phyloP scores from a whole-genome alignment of 2,113 vertebrate species.

The Muntiacus muntjak region DNA sequence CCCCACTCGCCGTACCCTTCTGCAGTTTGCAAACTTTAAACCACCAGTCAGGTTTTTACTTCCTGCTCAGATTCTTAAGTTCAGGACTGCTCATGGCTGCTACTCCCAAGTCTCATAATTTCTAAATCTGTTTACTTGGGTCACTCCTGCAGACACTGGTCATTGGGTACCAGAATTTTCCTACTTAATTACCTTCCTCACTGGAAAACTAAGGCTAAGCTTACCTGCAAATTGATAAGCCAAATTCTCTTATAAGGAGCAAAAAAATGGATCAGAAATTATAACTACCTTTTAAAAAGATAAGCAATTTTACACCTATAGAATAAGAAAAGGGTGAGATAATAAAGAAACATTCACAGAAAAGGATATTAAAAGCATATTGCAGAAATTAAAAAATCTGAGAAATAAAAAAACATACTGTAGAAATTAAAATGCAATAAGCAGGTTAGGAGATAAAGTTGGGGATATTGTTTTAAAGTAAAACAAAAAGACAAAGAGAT shows the following conservation, averaged over 20 bases:
- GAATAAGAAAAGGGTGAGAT: not conserved
- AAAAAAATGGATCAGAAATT: not conserved
- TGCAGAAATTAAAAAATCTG: not conserved
- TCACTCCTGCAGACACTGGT: not conserved
- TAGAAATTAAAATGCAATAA: not conserved
- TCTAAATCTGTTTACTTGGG: not conserved
- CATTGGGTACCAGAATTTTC: not conserved
- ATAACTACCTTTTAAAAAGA: not conserved
- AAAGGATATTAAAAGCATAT: not conserved
- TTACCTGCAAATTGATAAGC: not conserved
- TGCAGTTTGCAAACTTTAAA: not conserved
- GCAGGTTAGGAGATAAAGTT: not conserved
- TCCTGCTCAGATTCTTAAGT: constrained; percentile 27
- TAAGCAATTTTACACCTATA: not conserved
- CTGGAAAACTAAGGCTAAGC: not conserved
- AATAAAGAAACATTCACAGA: not conserved
- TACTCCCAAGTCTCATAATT: not conserved
- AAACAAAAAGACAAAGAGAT: not conserved
- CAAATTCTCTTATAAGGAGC: not conserved
- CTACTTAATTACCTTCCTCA: not conserved
- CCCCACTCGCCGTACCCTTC: not conserved
- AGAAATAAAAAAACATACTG: not conserved
- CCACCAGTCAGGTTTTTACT: not conserved
- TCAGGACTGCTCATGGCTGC: not conserved
- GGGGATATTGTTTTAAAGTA: not conserved